These are phyloP conservation scores for Camarhynchus parvulus DNA, from an alignment of 2,113 vertebrate species.

Conservation along the genomic window DNA sequence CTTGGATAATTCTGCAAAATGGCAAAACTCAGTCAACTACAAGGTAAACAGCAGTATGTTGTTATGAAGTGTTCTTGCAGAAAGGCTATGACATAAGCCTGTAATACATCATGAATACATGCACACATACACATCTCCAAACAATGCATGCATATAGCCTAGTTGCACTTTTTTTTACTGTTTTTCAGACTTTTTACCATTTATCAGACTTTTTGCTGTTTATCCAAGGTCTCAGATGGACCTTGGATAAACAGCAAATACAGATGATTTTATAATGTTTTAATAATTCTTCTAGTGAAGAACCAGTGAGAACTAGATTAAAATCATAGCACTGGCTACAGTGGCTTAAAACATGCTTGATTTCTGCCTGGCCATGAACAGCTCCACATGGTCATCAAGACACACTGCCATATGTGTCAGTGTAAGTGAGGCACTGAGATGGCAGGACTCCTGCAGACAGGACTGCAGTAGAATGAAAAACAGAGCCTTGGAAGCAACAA, in stretches of 20 bases:
- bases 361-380: not conserved
- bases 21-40: not conserved
- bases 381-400: not conserved
- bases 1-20: not conserved
- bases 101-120: rapidly evolving
- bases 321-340: not conserved
- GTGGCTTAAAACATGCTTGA: not conserved
- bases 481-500: not conserved
- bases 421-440: not conserved
- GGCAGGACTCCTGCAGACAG: not conserved
- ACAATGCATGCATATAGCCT: not conserved
- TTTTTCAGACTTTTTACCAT: not conserved
- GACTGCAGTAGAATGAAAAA: not conserved
- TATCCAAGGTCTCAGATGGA: not conserved
- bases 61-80: not conserved
- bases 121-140: not conserved
- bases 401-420: not conserved
- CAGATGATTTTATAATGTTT: not conserved
- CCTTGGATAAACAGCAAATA: not conserved
- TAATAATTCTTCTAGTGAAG: not conserved
- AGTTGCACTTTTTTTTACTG: not conserved
- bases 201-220: not conserved
- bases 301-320: not conserved
- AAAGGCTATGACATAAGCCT: not conserved
- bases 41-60: not conserved